Percentiles rank a stretch among this genome's conserved stretches.
Evolutionary conservation across 2,113 vertebrate species (phyloP).

Genomic region (Microtus pennsylvanicus): DNA sequence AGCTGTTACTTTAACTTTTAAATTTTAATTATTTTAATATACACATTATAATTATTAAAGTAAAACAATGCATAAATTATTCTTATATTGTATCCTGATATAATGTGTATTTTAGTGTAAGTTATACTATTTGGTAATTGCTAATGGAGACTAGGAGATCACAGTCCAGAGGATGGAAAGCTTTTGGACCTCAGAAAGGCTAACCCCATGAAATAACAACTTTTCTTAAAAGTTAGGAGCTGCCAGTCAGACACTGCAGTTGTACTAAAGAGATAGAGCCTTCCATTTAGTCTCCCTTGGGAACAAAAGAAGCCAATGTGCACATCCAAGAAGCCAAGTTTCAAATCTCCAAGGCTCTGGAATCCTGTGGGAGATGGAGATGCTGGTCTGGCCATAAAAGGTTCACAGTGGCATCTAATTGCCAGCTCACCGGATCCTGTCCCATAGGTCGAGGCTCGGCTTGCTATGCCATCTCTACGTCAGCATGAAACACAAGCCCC

Average conservation of each 20-base stretch:
- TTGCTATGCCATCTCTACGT: not conserved
- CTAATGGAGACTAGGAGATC: not conserved
- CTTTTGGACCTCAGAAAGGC: not conserved
- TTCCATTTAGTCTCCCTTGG: not conserved
- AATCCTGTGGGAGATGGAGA: not conserved
- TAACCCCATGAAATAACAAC: not conserved
- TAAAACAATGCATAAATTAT: constrained; percentile 23
- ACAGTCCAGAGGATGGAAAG: not conserved
- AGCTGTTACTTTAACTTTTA: constrained; percentile 12
- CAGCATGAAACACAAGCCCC: too few species aligned
- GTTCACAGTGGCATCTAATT: not conserved
- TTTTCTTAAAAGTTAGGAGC: not conserved
- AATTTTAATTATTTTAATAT: not conserved
- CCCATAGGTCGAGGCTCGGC: not conserved
- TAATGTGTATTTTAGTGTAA: not conserved
- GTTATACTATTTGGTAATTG: not conserved
- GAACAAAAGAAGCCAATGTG: not conserved
- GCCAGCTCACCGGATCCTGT: too few species aligned
- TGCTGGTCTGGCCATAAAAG: not conserved
- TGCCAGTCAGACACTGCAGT: not conserved
- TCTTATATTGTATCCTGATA: not conserved
- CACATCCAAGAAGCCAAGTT: constrained; percentile 1
- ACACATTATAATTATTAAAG: not conserved
- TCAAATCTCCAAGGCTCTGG: not conserved
- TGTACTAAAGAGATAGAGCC: not conserved